These are phyloP conservation scores for Gallinago undulata DNA, from an alignment of 2,113 vertebrate species.

Conservation along the genomic window DNA sequence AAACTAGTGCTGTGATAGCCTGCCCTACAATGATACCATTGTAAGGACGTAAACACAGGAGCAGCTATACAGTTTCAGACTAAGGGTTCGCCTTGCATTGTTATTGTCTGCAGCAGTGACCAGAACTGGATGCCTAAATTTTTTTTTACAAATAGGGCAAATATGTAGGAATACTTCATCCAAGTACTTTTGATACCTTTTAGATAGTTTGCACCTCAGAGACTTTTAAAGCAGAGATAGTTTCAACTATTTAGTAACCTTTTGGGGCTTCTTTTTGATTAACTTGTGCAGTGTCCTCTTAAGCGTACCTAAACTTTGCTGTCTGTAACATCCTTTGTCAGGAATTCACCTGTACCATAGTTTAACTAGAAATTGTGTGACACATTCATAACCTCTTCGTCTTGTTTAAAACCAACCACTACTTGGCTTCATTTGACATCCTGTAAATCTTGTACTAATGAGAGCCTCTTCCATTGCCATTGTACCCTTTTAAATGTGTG, in stretches of 20 bases:
- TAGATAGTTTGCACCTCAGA: neutral
- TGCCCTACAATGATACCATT: neutral
- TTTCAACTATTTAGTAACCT: neutral
- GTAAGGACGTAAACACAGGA: neutral
- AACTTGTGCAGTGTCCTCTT: neutral
- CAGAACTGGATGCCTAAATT: neutral
- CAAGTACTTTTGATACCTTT: neutral
- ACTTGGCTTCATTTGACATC: neutral
- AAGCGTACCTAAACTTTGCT: neutral
- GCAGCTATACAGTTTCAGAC: neutral
- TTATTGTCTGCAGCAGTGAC: neutral
- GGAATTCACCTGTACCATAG: neutral
- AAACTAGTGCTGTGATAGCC: neutral
- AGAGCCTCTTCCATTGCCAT: neutral
- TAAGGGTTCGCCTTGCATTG: neutral
- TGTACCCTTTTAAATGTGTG: neutral
- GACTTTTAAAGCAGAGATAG: neutral
- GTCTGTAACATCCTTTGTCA: neutral
- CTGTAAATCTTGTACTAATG: neutral
- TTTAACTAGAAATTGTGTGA: neutral
- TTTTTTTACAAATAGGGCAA: neutral
- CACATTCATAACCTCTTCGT: neutral
- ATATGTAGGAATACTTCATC: accelerated
- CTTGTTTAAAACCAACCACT: neutral
- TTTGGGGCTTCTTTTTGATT: neutral